Evolutionary conservation across 1,140 invertebrate species (phyloP), one percentile per base, ranked within the genome.

Genomic region (Bombus balteatus): DNA sequence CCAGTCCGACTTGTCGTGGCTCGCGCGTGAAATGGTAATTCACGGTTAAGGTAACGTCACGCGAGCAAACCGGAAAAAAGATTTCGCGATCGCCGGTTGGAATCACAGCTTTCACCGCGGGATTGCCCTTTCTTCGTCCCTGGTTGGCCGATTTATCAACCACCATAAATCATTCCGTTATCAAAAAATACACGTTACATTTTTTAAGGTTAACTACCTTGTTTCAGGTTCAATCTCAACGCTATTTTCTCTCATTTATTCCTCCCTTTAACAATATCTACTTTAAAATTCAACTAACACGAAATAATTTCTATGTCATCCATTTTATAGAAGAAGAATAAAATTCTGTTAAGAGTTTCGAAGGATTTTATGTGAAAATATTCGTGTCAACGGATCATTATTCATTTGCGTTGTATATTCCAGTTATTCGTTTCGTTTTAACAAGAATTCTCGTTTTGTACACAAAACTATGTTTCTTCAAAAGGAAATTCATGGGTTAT

Each of bases 1-100:
- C 28, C 77, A 34, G 32, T 41, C 41, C 13, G 6, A n/a, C 15
- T 47, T 34, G 39, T 25, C 41, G 18, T 34, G 76, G 28, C 41
- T 47, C 6, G 12, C 77, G 77, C 77, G 77, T 47, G 77, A 80
- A 70, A 80, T 70, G 77, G 77, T 80, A 80, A 80, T 80, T 80
- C 39, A 28, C 32, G 65, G 62, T 68, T 80, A 37, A 34, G 6
- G 41, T 47, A 66, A 47, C 65, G 41, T 80, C 77, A 80, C 77
- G 77, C 77, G 65, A 80, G 4, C 77, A 25, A 18, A 28, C 28
- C 57, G 65, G 41, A 59, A 47, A 80, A 80, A 80, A 68, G 18
- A 47, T 66, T 47, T 68, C 41, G 39, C 77, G n/a, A 79, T 68
- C 39, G 39, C 32, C 32, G 53, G n/a, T 32, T 34, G 32, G 53